A percentile compares a stretch with the other conserved stretches of the same genome.
Conservation (phyloP, 2,113 vertebrate genomes). For the Hippocampus abdominalis region DNA sequence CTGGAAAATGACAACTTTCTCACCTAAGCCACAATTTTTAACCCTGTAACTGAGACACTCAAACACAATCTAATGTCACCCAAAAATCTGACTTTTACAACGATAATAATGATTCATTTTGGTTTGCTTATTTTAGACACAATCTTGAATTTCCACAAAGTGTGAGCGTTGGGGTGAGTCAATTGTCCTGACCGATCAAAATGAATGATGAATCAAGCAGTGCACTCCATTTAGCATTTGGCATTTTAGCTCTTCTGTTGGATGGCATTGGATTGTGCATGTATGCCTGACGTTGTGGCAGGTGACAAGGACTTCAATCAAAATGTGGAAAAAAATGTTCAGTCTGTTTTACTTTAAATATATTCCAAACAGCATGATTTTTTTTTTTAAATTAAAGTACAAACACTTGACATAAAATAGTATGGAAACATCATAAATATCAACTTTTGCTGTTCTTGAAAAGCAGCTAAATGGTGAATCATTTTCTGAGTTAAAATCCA, state of each 20-base stretch:
- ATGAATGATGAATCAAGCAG: background rate
- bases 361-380: background rate
- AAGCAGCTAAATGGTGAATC: background rate
- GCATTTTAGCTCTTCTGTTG: background rate
- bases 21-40: background rate
- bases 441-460: background rate
- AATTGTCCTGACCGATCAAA: background rate
- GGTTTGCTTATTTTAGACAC: no score
- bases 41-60: background rate
- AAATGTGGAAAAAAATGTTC: background rate
- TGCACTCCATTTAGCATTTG: background rate
- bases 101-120: background rate
- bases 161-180: no score
- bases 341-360: background rate
- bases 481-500: slow-evolving; percentile 19
- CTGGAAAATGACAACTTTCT: slow-evolving; percentile 13
- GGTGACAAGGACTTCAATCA: background rate
- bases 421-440: background rate
- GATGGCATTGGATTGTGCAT: background rate
- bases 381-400: background rate
- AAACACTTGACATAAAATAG: background rate
- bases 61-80: background rate
- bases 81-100: background rate
- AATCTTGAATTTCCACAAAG: no score
- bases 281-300: background rate